Evolutionary conservation across 1,140 invertebrate genomes (phyloP).

Genomic region (Thaumatotibia leucotreta): DNA sequence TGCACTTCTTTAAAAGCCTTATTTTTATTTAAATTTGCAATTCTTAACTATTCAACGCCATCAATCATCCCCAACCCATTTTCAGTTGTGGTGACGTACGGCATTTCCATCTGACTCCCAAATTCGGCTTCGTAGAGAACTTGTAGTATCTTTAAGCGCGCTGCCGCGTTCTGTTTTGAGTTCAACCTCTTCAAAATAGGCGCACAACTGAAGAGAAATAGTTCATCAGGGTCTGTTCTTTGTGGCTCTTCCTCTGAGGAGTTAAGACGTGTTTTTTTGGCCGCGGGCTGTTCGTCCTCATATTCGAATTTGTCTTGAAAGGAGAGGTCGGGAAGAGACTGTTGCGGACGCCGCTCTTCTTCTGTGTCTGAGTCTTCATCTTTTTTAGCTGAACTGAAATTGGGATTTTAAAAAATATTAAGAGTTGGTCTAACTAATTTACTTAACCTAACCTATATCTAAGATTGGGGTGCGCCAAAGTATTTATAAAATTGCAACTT

Average conservation of each 20-base stretch:
- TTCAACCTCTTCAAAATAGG: slow-evolving; percentile 60
- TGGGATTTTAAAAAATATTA: neutral
- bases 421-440: too few relatives aligned
- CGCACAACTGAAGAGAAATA: slow-evolving; percentile 66
- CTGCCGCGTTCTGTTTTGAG: slow-evolving; percentile 60
- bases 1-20: too few relatives aligned
- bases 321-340: slow-evolving; percentile 45
- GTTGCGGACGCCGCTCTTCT: slow-evolving; percentile 41
- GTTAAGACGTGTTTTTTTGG: slow-evolving; percentile 50
- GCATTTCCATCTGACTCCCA: slow-evolving; percentile 44
- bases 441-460: too few relatives aligned
- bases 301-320: slow-evolving; percentile 40
- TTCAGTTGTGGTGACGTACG: slow-evolving; percentile 50
- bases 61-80: slow-evolving; percentile 40
- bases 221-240: slow-evolving; percentile 64
- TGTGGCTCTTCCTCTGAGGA: slow-evolving; percentile 56
- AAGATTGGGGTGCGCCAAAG: too few relatives aligned
- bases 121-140: slow-evolving; percentile 69
- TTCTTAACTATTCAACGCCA: slow-evolving; percentile 10
- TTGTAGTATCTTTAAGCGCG: slow-evolving; percentile 67
- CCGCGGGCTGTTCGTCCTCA: slow-evolving; percentile 47
- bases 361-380: slow-evolving; percentile 56
- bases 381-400: slow-evolving; percentile 28
- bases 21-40: too few relatives aligned
- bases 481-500: too few relatives aligned